phyloP scores from a whole-genome alignment of 2,113 vertebrate genomes.

The Gallinago jamesoni region DNA sequence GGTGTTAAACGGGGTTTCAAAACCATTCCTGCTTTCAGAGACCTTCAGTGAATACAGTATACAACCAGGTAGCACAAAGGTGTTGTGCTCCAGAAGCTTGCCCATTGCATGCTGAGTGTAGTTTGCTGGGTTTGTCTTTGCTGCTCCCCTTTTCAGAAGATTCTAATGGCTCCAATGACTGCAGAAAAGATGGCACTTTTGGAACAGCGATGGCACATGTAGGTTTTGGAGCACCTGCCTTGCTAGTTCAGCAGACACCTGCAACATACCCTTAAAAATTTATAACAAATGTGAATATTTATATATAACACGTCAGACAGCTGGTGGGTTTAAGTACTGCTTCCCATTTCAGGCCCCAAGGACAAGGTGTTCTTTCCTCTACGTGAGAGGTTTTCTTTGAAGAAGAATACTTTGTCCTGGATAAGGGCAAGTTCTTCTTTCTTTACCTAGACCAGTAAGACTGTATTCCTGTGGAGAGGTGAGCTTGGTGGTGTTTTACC shows the following conservation, averaged over 20 bases:
- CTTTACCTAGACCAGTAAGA: not conserved
- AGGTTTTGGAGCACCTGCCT: conserved; percentile 25
- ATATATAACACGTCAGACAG: not conserved
- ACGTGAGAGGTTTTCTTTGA: not conserved
- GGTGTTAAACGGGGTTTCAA: conserved; percentile 21
- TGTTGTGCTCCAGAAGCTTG: not conserved
- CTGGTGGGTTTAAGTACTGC: not conserved
- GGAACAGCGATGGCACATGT: not conserved
- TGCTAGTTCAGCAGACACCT: not conserved
- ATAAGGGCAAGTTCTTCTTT: not conserved
- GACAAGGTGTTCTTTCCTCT: not conserved
- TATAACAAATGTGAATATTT: not conserved
- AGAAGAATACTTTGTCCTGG: not conserved
- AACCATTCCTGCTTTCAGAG: not conserved
- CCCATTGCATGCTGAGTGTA: not conserved
- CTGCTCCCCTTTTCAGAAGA: not conserved
- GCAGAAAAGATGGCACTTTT: not conserved
- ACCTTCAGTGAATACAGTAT: not conserved
- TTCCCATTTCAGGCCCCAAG: not conserved
- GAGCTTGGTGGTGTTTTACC: not conserved
- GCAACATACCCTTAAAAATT: not conserved
- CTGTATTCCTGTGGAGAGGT: not conserved
- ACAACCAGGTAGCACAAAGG: not conserved
- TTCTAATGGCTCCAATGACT: not conserved
- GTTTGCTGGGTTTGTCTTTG: not conserved